Evolutionary conservation across 2,888 invertebrate species (phyloP).

Genomic region (Apotomis capreana): DNA sequence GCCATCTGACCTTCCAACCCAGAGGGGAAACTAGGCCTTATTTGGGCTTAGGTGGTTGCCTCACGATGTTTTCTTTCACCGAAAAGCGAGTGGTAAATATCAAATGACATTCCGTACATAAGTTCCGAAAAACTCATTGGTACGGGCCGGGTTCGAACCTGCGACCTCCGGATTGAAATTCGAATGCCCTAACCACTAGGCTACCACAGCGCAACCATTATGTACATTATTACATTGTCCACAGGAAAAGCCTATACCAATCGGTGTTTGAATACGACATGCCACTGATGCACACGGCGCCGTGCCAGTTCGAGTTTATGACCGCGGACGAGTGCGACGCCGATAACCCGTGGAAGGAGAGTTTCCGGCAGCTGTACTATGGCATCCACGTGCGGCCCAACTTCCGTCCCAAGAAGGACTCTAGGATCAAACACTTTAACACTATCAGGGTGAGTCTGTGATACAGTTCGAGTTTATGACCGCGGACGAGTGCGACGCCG

Average conservation of each 20-base stretch:
- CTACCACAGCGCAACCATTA: too few species aligned
- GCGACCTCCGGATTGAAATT: too few species aligned
- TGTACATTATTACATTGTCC: slow-evolving; percentile 41
- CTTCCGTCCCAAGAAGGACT: slow-evolving; percentile 85
- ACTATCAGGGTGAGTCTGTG: slow-evolving; percentile 88
- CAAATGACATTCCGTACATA: too few species aligned
- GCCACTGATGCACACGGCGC: slow-evolving; percentile 95
- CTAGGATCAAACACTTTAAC: slow-evolving; percentile 92
- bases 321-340: slow-evolving; percentile 95
- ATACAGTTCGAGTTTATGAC: neutral
- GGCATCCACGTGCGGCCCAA: slow-evolving; percentile 97
- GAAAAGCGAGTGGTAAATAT: too few species aligned
- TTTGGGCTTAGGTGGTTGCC: too few species aligned
- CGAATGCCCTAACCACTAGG: too few species aligned
- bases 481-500: slow-evolving; percentile 86
- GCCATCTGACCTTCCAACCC: too few species aligned
- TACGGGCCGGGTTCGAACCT: too few species aligned
- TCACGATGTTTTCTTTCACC: too few species aligned
- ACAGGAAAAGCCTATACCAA: slow-evolving; percentile 97
- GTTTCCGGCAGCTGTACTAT: slow-evolving; percentile 96
- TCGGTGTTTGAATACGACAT: slow-evolving; percentile 98
- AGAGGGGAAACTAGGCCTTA: too few species aligned
- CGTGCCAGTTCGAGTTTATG: slow-evolving; percentile 96
- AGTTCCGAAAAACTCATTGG: too few species aligned
- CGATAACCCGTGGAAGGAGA: slow-evolving; percentile 99